These are phyloP conservation scores for Ormia ochracea DNA, from an alignment of 2,888 invertebrate genomes.

Conservation along the genomic window DNA sequence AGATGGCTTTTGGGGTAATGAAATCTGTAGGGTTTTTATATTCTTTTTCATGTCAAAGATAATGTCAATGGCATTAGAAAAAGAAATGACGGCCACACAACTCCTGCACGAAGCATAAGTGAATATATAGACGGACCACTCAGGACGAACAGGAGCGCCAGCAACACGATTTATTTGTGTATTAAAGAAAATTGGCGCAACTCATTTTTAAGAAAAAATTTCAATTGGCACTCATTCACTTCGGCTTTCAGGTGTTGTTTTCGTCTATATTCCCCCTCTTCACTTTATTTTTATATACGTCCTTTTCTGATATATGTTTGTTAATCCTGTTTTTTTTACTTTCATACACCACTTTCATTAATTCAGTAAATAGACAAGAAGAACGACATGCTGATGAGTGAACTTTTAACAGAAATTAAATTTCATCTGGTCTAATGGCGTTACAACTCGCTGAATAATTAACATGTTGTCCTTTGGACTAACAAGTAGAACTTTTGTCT, in stretches of 20 bases:
- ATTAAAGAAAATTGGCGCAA: too few species aligned
- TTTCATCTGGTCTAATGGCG: slow-evolving; percentile 51
- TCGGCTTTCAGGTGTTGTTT: too few species aligned
- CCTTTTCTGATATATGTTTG: background rate
- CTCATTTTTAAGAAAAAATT: too few species aligned
- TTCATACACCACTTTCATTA: slow-evolving; percentile 29
- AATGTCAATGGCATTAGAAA: slow-evolving; percentile 61
- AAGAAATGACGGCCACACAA: slow-evolving; percentile 19
- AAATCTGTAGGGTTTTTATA: slow-evolving; percentile 54
- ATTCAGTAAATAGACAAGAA: slow-evolving; percentile 30
- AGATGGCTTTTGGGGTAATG: slow-evolving; percentile 58
- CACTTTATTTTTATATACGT: background rate
- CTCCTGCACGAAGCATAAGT: background rate
- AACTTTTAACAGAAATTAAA: slow-evolving; percentile 28
- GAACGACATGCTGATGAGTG: slow-evolving; percentile 42
- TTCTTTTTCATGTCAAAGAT: slow-evolving; percentile 32
- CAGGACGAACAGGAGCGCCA: background rate
- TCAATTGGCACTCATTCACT: too few species aligned
- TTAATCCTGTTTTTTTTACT: background rate
- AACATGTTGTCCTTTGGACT: slow-evolving; percentile 14
- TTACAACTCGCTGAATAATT: slow-evolving; percentile 53
- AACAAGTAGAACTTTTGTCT: background rate
- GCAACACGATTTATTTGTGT: background rate
- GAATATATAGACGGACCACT: background rate
- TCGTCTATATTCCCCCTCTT: too few species aligned